Evolutionary conservation across 2,888 invertebrate genomes (phyloP), one percentile per base, ranked within the genome.

Genomic region (Rhingia rostrata): DNA sequence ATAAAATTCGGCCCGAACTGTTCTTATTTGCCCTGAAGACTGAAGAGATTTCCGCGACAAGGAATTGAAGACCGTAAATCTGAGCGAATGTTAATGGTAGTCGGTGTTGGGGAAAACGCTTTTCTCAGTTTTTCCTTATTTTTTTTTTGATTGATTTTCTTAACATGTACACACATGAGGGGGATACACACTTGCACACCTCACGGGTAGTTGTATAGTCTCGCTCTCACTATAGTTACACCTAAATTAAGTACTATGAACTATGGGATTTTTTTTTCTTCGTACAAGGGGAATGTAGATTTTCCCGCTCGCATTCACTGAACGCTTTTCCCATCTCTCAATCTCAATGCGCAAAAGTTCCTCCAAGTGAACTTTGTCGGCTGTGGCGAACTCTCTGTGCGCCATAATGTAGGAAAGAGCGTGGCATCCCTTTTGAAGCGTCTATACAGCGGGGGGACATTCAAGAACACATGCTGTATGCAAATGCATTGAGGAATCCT

Each of bases 11-110:
- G 79, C 74, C 84, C 84, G 84, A 84, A 84, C 84, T 74, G 84
- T 84, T 84, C 84, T 84, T 63, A 70, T 75, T 84, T 84, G 84
- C 84, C 84, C 80, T 84, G 80, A 84, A 84, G 84, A 84, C 84
- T 84, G 84, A 84, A 80, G 84, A 84, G 84, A 84, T 70, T 80
- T 83, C 61, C 56, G 67, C 74, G 53, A 73, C 66, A 67, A 79
- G 61, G 60, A 41, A 54, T 9, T n/a, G 77, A 69, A 61, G 45
- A 63, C 67, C 51, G 73, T 58, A 63, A 58, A 58, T 69, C 69
- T 69, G 83, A 80, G 69, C 77, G 43, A 61, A 61, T 49, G 66
- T 64, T 51, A 39, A 54, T 73, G 58, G 45, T 70, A 60, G 47
- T 72, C n/a, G 60, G 69, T 49, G 58, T 66, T 84, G 74, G 79